Base-by-base conservation (phyloP, 2,113 vertebrate genomes). In the Python bivittatus region DNA sequence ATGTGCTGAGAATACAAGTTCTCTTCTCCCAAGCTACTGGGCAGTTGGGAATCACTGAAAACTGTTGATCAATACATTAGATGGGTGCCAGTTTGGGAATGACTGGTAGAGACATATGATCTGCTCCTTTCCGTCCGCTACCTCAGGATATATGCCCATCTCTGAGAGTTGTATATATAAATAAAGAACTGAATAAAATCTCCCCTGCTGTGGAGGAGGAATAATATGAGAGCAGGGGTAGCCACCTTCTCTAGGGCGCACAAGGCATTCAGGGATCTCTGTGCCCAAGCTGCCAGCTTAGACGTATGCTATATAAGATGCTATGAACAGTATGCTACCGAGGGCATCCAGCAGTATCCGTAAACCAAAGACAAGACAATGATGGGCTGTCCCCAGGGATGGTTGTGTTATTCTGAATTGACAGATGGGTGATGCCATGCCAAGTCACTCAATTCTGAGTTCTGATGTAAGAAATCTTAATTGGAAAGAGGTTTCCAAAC, bases 341-440 rank as follows among this genome's bases (percentile, higher is more conserved):
- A 48, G 61, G 83, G 4, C 57, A 52, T 22, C 22, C 6, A 86
- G 27, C 33, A 56, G 48, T 20, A 61, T 54, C 61, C 72, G 27
- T 0, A 0, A 53, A 61, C 0, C 0, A 56, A 48, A 29, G 25
- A 8, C 23, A 1, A 17, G 27, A 68, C 57, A 27, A 1, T 54
- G 83, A 84, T 68, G 64, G 58, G 22, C 27, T 20, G 2, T 56
- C 83, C 38, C 25, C 27, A 29, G 3, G 42, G 33, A 42, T 23
- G 17, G 38, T 4, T 0, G 0, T 87, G 13, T 25, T 93, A 56
- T 54, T 84, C 33, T 42, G 42, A 25, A 60, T 13, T 0, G 8
- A 23, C 8, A 88, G 9, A n/a, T 91, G 83, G 42, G 42, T 8
- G 38, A 22, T 53, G 79, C 90, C 12, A 53, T 7, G 23, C 58